Conservation (phyloP, 1,140 invertebrate genomes). For the Odontomachus brunneus region DNA sequence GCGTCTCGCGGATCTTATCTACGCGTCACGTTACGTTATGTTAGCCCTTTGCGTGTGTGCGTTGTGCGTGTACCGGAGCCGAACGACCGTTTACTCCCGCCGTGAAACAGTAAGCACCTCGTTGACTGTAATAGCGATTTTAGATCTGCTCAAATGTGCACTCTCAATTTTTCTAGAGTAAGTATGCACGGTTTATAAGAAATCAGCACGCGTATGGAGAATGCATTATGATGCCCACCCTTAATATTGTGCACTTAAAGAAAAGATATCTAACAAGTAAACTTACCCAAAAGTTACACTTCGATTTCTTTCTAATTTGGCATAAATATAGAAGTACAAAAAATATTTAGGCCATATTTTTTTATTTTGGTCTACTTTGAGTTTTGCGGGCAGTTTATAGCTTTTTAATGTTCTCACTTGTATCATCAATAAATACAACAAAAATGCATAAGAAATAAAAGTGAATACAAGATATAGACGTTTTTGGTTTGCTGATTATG, state of each 20-base stretch:
- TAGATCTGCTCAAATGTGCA: conserved; percentile 61
- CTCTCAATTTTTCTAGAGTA: not conserved
- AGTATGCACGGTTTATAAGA: not conserved
- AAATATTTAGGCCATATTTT: too few species aligned
- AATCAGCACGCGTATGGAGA: not conserved
- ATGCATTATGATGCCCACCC: not conserved
- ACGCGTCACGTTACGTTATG: conserved; percentile 74
- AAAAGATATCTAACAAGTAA: too few species aligned
- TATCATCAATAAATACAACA: too few species aligned
- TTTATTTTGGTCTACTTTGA: too few species aligned
- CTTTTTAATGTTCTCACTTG: too few species aligned
- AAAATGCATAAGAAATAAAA: too few species aligned
- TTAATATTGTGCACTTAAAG: conserved; percentile 4
- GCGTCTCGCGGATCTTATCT: conserved; percentile 75
- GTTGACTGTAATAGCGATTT: conserved; percentile 75
- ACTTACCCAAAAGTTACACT: too few species aligned
- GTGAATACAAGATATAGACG: too few species aligned
- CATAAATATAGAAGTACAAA: too few species aligned
- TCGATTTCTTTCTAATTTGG: too few species aligned
- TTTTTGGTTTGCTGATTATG: too few species aligned
- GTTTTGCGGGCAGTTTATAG: too few species aligned
- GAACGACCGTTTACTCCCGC: conserved; percentile 68
- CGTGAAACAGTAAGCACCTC: conserved; percentile 70
- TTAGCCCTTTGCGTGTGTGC: conserved; percentile 65
- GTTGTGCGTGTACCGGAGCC: conserved; percentile 61